Percentiles rank a stretch among this genome's conserved stretches.
These are phyloP conservation scores for Aphelenchoides avenae DNA, from an alignment of 1,140 invertebrate genomes.

Conservation along the genomic window DNA sequence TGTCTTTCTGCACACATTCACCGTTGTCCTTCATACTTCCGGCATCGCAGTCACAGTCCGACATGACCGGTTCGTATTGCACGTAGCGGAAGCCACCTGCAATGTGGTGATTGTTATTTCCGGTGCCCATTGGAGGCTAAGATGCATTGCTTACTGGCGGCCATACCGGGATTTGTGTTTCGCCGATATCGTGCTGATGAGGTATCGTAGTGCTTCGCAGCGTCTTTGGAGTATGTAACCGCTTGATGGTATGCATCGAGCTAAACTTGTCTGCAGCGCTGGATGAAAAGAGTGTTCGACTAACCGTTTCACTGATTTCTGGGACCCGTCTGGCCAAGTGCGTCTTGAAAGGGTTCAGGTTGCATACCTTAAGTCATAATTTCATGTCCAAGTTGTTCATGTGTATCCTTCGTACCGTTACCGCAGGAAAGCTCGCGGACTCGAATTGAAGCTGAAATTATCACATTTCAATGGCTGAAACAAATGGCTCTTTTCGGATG, in stretches of 20 bases:
- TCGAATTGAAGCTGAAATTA: slow-evolving; percentile 55
- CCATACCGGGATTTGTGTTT: slow-evolving; percentile 1
- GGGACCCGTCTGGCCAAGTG: slow-evolving; percentile 53
- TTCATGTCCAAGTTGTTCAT: slow-evolving; percentile 17
- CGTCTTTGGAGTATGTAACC: slow-evolving; percentile 49
- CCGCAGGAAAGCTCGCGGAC: slow-evolving; percentile 49
- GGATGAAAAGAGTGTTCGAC: neutral
- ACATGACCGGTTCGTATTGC: slow-evolving; percentile 52
- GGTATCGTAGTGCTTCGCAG: slow-evolving; percentile 23
- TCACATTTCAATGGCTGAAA: too few species aligned
- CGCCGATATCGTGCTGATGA: neutral
- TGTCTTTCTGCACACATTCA: slow-evolving; percentile 49
- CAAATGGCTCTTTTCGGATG: too few species aligned
- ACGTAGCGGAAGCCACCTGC: slow-evolving; percentile 53
- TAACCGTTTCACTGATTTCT: slow-evolving; percentile 52
- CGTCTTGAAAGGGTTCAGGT: slow-evolving; percentile 53
- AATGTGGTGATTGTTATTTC: slow-evolving; percentile 13
- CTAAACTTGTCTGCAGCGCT: neutral
- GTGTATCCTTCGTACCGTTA: slow-evolving; percentile 47
- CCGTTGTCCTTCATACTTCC: slow-evolving; percentile 7
- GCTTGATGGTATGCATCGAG: slow-evolving; percentile 57
- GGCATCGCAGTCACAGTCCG: slow-evolving; percentile 48
- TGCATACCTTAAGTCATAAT: slow-evolving; percentile 2
- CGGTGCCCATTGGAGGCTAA: too few species aligned
- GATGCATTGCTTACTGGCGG: slow-evolving; percentile 8